These are phyloP conservation scores for Epinephelus lanceolatus DNA, from an alignment of 2,113 vertebrate genomes.

Conservation along the genomic window DNA sequence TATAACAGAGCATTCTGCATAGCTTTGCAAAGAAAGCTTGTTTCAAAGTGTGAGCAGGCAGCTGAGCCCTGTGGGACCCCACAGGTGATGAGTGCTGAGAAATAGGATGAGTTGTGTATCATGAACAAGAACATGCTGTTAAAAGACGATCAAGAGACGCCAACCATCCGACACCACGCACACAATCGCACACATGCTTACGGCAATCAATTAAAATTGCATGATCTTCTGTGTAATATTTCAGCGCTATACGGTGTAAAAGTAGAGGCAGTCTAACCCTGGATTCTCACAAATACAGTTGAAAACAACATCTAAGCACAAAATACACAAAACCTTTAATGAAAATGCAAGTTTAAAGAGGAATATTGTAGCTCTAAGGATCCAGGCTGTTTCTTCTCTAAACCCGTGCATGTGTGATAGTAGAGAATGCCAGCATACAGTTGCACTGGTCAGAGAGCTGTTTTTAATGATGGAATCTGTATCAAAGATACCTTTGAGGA, in stretches of 20 bases:
- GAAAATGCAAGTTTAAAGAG: slow-evolving; percentile 17
- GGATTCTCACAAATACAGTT: background rate
- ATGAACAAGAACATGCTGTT: slow-evolving; percentile 21
- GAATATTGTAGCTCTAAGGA: background rate
- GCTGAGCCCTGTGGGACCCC: slow-evolving; percentile 16
- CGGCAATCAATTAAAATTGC: slow-evolving; percentile 34
- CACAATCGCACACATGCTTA: background rate
- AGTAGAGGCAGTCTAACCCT: no score
- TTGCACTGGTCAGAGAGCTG: slow-evolving; percentile 18
- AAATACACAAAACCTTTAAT: background rate
- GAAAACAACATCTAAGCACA: background rate
- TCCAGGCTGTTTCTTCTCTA: background rate
- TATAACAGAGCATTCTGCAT: background rate
- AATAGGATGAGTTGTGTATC: background rate
- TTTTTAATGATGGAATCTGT: slow-evolving; percentile 12
- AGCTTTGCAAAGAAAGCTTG: slow-evolving; percentile 2
- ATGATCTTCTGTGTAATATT: slow-evolving; percentile 23
- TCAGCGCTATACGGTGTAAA: background rate
- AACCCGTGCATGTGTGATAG: background rate
- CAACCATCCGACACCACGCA: background rate
- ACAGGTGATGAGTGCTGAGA: slow-evolving; percentile 9
- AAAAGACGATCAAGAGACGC: slow-evolving; percentile 15
- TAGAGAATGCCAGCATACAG: background rate
- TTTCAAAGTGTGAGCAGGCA: slow-evolving; percentile 1
- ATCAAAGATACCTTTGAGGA: slow-evolving; percentile 35